These are phyloP conservation scores for Pteropus alecto DNA, from an alignment of 2,113 vertebrate genomes.

Conservation along the genomic window DNA sequence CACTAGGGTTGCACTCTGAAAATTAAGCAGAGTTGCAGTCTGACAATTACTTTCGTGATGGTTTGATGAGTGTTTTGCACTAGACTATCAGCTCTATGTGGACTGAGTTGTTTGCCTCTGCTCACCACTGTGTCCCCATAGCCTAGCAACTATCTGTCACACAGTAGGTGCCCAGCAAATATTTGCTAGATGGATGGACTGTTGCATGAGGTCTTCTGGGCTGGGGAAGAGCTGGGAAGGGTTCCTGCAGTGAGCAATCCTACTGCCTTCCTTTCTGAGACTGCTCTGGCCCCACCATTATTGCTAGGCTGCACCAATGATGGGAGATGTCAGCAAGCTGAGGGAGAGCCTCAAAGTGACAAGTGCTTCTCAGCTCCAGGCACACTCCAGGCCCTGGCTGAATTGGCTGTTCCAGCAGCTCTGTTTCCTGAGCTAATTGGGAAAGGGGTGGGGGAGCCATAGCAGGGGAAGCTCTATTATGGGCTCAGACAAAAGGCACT, in stretches of 20 bases:
- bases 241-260: rapidly evolving
- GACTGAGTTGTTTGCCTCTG: background rate
- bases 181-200: background rate
- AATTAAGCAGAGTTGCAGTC: background rate
- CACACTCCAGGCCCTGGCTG: background rate
- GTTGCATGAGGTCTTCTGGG: no score
- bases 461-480: background rate
- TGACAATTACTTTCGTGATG: background rate
- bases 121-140: background rate
- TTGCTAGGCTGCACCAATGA: background rate
- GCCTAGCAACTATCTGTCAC: background rate
- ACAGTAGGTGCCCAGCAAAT: background rate
- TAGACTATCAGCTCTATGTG: background rate
- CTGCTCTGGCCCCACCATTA: background rate
- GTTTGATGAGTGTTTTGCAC: background rate
- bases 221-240: background rate
- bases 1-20: background rate
- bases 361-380: constrained; percentile 47
- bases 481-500: constrained; percentile 7
- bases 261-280: background rate
- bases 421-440: constrained; percentile 53
- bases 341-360: constrained; percentile 43
- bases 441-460: background rate
- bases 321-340: background rate
- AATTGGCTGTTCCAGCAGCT: background rate